Conservation (phyloP, 1,140 invertebrate species). For the Drosophila pseudoobscura region DNA sequence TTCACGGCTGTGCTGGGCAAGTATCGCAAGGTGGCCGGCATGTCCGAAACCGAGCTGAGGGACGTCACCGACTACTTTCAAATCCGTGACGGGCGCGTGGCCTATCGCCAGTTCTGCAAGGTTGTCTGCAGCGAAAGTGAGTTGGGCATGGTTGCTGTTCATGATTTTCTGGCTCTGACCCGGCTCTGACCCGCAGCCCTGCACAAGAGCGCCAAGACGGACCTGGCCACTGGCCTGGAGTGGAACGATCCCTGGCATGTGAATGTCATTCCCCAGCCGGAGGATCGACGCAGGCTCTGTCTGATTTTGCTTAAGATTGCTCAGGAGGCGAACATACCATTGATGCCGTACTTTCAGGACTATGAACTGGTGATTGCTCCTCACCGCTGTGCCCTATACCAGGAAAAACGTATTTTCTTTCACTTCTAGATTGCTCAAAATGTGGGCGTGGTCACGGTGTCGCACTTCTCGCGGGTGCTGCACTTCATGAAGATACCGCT, state of each 20-base stretch:
- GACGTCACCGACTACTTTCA: conserved; percentile 90
- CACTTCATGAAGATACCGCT: conserved; percentile 87
- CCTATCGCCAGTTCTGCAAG: conserved; percentile 88
- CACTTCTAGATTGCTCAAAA: conserved; percentile 87
- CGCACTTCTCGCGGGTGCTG: conserved; percentile 88
- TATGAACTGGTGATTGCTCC: conserved; percentile 86
- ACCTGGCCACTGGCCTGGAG: conserved; percentile 85
- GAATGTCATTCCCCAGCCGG: conserved; percentile 86
- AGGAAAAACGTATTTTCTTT: conserved; percentile 9
- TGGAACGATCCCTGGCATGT: conserved; percentile 86
- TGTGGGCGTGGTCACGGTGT: conserved; percentile 87
- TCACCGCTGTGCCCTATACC: no score
- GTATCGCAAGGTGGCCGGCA: conserved; percentile 86
- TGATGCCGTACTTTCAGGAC: conserved; percentile 90
- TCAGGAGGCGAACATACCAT: conserved; percentile 84
- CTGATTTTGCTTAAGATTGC: conserved; percentile 88
- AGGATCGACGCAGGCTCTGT: conserved; percentile 86
- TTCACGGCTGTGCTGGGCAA: conserved; percentile 88
- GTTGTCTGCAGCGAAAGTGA: conserved; percentile 86
- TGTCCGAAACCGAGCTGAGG: conserved; percentile 87
- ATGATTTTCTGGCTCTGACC: background rate
- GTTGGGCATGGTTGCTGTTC: background rate
- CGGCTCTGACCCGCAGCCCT: conserved; percentile 25
- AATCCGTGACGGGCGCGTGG: conserved; percentile 88
- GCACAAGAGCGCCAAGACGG: conserved; percentile 83